These are phyloP conservation scores for Apodemia mormo DNA, from an alignment of 2,888 invertebrate genomes.

Conservation along the genomic window DNA sequence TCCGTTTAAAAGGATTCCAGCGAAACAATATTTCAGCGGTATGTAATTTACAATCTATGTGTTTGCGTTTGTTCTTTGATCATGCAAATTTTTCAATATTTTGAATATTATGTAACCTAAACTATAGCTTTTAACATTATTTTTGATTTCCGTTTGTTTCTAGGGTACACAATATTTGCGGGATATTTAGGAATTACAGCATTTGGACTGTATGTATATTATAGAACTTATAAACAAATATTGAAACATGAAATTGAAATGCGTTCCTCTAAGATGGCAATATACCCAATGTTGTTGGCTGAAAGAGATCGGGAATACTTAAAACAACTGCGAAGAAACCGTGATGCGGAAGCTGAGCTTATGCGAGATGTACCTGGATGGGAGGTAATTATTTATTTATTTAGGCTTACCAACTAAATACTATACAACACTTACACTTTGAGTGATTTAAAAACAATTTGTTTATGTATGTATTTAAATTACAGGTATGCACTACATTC, in stretches of 20 bases:
- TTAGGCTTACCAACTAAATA: no score
- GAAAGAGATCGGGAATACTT: conserved; percentile 92
- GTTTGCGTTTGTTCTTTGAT: neutral
- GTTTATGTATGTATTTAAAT: no score
- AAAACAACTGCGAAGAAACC: conserved; percentile 89
- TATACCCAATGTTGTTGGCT: conserved; percentile 89
- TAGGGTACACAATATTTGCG: conserved; percentile 84
- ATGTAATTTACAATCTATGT: conserved; percentile 41
- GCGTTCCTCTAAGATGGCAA: conserved; percentile 88
- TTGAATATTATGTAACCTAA: conserved; percentile 61
- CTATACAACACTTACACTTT: no score
- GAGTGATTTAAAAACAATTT: no score
- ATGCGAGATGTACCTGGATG: conserved; percentile 96
- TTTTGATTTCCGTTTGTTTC: conserved; percentile 33
- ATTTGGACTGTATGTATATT: conserved; percentile 81
- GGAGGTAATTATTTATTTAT: conserved; percentile 83
- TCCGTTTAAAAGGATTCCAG: conserved; percentile 85
- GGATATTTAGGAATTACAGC: conserved; percentile 83
- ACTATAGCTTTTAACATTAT: conserved; percentile 48
- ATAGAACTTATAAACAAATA: conserved; percentile 75
- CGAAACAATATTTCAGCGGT: conserved; percentile 88
- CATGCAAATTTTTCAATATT: neutral
- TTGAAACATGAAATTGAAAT: conserved; percentile 85
- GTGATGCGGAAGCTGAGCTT: conserved; percentile 91
- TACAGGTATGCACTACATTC: no score